Percentiles rank a stretch among this genome's conserved stretches.
phyloP scores from a whole-genome alignment of 1,140 invertebrate species.

The Orussus abietinus region DNA sequence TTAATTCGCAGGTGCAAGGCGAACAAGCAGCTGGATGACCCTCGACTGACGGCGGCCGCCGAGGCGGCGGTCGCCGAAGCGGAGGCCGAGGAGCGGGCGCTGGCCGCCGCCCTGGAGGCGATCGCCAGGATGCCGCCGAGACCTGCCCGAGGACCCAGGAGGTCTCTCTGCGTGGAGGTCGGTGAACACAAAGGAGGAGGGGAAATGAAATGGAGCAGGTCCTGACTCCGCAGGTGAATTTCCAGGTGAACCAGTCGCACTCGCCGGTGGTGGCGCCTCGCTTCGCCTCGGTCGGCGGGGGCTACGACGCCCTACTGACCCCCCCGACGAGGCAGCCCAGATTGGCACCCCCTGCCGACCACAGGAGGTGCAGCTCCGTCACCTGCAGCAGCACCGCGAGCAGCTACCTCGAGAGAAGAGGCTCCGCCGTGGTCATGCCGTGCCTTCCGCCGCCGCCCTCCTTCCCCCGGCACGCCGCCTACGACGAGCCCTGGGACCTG shows the following conservation, averaged over 20 bases:
- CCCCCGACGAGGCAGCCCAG: constrained; percentile 55
- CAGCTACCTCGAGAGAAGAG: constrained; percentile 73
- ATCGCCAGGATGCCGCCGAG: constrained; percentile 58
- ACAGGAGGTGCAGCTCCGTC: constrained; percentile 69
- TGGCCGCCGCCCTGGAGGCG: constrained; percentile 68
- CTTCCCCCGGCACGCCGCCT: constrained; percentile 40
- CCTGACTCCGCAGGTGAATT: constrained; percentile 24
- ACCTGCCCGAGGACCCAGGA: constrained; percentile 42
- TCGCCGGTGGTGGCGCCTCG: constrained; percentile 48
- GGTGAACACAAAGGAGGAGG: too few species aligned
- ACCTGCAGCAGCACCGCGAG: constrained; percentile 78
- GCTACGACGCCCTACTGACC: constrained; percentile 65
- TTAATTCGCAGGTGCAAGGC: constrained; percentile 55
- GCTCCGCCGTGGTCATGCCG: constrained; percentile 70
- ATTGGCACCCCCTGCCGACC: constrained; percentile 53
- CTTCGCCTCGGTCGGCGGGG: constrained; percentile 67
- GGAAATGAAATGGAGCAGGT: too few species aligned
- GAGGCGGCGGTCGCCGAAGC: constrained; percentile 69
- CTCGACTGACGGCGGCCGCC: constrained; percentile 60
- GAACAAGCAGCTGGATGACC: constrained; percentile 51
- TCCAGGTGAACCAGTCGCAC: constrained; percentile 48
- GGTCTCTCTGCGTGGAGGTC: constrained; percentile 47
- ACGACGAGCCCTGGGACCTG: constrained; percentile 58
- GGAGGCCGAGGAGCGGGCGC: constrained; percentile 69
- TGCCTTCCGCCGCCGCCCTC: constrained; percentile 59